Evolutionary conservation across 1,140 invertebrate species (phyloP).

Genomic region (Caerostris darwini): DNA sequence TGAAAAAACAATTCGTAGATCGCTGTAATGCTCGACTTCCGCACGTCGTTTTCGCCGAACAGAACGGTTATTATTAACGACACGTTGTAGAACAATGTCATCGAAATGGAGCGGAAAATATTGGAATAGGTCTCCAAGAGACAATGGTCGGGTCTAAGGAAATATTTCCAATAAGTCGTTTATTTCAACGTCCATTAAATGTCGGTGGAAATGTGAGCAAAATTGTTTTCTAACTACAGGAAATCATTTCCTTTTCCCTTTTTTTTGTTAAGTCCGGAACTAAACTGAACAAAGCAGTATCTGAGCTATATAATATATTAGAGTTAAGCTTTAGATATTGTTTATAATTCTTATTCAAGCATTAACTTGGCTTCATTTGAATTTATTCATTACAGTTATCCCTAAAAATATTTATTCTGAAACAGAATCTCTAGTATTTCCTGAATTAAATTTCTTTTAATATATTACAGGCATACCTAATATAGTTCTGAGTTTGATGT

Average conservation of each 20-base stretch:
- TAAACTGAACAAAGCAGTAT: not conserved
- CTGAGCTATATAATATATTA: no score
- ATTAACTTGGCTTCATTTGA: no score
- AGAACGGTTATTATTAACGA: slow-evolving; percentile 31
- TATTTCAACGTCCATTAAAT: not conserved
- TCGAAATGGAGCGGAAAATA: slow-evolving; percentile 48
- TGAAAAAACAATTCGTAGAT: not conserved
- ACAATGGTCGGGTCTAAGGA: not conserved
- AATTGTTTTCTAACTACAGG: not conserved
- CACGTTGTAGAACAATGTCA: slow-evolving; percentile 17
- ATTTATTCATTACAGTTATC: no score
- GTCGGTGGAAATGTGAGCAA: not conserved
- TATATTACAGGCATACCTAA: no score
- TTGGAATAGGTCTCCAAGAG: not conserved
- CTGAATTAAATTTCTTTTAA: no score
- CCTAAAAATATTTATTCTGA: no score
- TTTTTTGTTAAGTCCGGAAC: not conserved
- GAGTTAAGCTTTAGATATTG: no score
- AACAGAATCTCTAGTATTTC: no score
- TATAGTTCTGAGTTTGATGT: no score
- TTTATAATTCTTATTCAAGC: no score
- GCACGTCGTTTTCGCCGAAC: slow-evolving; percentile 4
- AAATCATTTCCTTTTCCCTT: not conserved
- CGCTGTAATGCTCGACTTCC: not conserved
- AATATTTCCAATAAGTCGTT: no score